phyloP scores from a whole-genome alignment of 2,797 vertebrate genomes.

The Pseudochirops cupreus region DNA sequence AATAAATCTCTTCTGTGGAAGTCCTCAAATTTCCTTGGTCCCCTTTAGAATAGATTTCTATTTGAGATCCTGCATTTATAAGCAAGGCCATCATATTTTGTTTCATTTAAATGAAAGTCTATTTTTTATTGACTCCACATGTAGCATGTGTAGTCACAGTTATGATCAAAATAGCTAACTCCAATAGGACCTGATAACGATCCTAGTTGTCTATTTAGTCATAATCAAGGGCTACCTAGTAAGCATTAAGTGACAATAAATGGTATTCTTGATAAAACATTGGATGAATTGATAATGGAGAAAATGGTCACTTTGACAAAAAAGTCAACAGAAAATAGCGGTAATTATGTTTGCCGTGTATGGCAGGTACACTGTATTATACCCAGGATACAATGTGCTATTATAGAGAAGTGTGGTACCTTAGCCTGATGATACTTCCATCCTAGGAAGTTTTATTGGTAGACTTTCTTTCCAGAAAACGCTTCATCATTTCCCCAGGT shows the following conservation, averaged over 20 bases:
- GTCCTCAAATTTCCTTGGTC: slow-evolving; percentile 7
- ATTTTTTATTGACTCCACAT: slow-evolving; percentile 34
- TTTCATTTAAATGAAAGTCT: slow-evolving; percentile 39
- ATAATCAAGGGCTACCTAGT: slow-evolving; percentile 63
- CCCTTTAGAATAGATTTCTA: not conserved
- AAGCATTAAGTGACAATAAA: slow-evolving; percentile 70
- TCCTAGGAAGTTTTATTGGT: slow-evolving; percentile 53
- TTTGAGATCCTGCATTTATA: not conserved
- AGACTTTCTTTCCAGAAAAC: slow-evolving; percentile 63
- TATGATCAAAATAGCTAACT: slow-evolving; percentile 56
- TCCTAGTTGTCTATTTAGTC: slow-evolving; percentile 59
- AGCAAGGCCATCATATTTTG: not conserved
- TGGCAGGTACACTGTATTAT: not conserved
- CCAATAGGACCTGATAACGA: slow-evolving; percentile 55
- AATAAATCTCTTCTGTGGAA: slow-evolving; percentile 40
- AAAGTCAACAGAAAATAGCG: slow-evolving; percentile 69
- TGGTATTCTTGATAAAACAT: slow-evolving; percentile 64
- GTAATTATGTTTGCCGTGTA: slow-evolving; percentile 58
- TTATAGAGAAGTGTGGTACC: slow-evolving; percentile 49
- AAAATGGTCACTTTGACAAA: slow-evolving; percentile 67
- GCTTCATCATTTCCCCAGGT: slow-evolving; percentile 56
- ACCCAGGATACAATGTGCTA: slow-evolving; percentile 30
- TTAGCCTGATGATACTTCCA: slow-evolving; percentile 47
- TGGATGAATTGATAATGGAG: slow-evolving; percentile 66
- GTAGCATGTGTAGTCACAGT: slow-evolving; percentile 47